A percentile compares a stretch with the other conserved stretches of the same genome.
These are phyloP conservation scores for Tenodera sinensis DNA, from an alignment of 2,888 invertebrate species.

Conservation along the genomic window DNA sequence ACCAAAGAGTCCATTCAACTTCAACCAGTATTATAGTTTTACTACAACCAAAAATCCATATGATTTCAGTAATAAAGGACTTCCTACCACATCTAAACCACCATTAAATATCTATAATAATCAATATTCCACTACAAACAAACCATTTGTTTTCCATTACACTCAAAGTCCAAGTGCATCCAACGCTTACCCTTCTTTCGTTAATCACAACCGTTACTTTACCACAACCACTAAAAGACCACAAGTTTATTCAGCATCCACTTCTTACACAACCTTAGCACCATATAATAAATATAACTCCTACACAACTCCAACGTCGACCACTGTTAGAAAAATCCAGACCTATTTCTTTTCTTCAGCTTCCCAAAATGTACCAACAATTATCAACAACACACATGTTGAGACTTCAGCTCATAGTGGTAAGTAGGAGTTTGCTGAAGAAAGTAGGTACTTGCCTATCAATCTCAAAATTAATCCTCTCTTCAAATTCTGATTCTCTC, in stretches of 20 bases:
- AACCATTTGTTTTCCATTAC: not conserved
- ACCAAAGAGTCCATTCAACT: slow-evolving; percentile 36
- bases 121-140: slow-evolving; percentile 32
- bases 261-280: not conserved
- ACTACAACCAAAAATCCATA: slow-evolving; percentile 25
- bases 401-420: slow-evolving; percentile 8
- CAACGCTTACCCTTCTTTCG: not conserved
- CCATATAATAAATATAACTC: not conserved
- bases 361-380: slow-evolving; percentile 39
- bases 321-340: slow-evolving; percentile 8
- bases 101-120: not conserved
- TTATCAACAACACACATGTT: slow-evolving; percentile 31
- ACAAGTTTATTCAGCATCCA: slow-evolving; percentile 20
- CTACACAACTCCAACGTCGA: slow-evolving; percentile 8
- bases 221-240: slow-evolving; percentile 40
- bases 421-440: slow-evolving; percentile 11
- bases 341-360: slow-evolving; percentile 11
- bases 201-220: slow-evolving; percentile 16
- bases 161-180: not conserved
- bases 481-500: not conserved
- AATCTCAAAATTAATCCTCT: not conserved
- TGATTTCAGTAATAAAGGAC: slow-evolving; percentile 21
- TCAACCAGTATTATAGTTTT: slow-evolving; percentile 31
- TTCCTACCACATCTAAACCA: slow-evolving; percentile 37
- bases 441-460: not conserved